Evolutionary conservation across 2,888 invertebrate genomes (phyloP).

Genomic region (Pyrrhia umbra): DNA sequence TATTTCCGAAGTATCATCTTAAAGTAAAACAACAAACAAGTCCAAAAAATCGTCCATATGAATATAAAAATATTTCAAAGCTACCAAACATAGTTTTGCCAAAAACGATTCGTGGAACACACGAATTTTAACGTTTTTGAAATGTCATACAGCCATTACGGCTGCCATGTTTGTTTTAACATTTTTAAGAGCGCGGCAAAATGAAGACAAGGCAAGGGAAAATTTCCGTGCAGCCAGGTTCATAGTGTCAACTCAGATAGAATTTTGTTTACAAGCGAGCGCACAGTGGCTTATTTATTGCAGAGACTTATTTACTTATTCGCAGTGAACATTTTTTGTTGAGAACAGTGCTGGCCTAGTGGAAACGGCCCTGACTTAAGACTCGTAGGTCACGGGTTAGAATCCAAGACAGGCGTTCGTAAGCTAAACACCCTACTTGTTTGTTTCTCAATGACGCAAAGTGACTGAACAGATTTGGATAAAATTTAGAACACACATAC

Average conservation of each 20-base stretch:
- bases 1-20: background rate
- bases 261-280: slow-evolving; percentile 59
- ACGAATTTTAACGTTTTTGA: slow-evolving; percentile 17
- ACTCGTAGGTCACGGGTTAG: background rate
- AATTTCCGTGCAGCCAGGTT: slow-evolving; percentile 57
- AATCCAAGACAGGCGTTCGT: no score
- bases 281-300: slow-evolving; percentile 52
- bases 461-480: no score
- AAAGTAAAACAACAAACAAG: background rate
- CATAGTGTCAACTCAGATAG: slow-evolving; percentile 56
- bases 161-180: slow-evolving; percentile 43
- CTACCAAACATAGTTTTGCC: slow-evolving; percentile 2
- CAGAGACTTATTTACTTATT: slow-evolving; percentile 23
- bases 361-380: background rate
- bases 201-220: slow-evolving; percentile 55
- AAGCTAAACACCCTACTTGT: no score
- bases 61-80: slow-evolving; percentile 4
- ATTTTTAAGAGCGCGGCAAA: slow-evolving; percentile 30
- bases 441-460: no score
- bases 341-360: background rate
- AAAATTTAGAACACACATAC: no score
- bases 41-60: background rate
- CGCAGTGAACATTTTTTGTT: slow-evolving; percentile 16
- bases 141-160: slow-evolving; percentile 20
- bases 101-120: slow-evolving; percentile 6